Conservation (phyloP, 2,797 vertebrate genomes). For the Clarias fuscus region DNA sequence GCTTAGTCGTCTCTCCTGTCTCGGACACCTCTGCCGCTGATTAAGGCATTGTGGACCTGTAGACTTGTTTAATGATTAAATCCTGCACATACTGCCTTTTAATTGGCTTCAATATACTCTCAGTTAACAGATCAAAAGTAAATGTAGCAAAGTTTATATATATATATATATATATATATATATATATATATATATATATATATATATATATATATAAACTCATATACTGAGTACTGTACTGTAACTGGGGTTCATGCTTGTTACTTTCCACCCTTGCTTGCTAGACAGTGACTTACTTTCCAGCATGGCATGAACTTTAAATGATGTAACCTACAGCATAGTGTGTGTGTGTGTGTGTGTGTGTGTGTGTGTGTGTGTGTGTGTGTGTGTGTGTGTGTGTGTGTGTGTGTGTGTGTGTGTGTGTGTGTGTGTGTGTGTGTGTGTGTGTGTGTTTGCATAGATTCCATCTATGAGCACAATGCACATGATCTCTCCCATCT, state of each 20-base stretch:
- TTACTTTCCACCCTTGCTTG: neutral
- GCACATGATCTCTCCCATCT: constrained; percentile 54
- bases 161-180: neutral
- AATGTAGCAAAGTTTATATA: neutral
- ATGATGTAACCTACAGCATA: constrained; percentile 27
- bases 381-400: constrained; percentile 27
- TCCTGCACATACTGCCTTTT: neutral
- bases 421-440: constrained; percentile 13
- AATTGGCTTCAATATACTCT: neutral
- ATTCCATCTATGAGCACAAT: constrained; percentile 50
- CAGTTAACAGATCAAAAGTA: neutral
- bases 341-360: neutral
- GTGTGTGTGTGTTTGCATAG: constrained; percentile 25
- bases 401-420: constrained; percentile 20
- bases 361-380: neutral
- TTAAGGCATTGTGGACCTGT: neutral
- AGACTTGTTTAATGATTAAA: neutral
- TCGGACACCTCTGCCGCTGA: neutral
- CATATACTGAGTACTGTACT: neutral
- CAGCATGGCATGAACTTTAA: neutral
- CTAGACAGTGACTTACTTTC: neutral
- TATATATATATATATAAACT: neutral
- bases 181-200: constrained; percentile 2
- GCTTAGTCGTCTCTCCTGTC: neutral
- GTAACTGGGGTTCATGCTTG: neutral